Base-by-base conservation (phyloP, 2,888 invertebrate genomes). In the Hoplodrina blanda region DNA sequence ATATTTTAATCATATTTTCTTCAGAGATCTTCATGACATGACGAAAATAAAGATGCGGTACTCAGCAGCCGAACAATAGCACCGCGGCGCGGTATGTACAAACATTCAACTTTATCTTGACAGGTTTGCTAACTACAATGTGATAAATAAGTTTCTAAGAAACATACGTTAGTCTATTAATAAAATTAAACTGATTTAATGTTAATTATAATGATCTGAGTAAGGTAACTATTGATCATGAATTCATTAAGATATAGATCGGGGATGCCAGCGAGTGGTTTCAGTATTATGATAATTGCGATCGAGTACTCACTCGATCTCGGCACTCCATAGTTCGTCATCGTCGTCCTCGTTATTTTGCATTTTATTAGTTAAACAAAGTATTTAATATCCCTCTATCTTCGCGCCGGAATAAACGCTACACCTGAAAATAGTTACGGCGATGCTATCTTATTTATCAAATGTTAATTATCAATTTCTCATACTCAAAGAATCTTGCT, bases 91-190 rank as follows among this genome's bases (percentile, higher is more conserved):
- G 84, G 84, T 86, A 83, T 89, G 89, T 84, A 89, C 90, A 94
- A 93, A 95, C 92, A 92, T 80, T 87, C 86, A 84, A 76, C 79
- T 85, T 93, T 95, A 95, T 95, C 95, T 93, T 93, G 95, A 94
- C 93, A 93, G 90, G 93, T 95, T 94, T 95, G 89, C 93, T 88
- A 88, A 88, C 89, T 88, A 83, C 87, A 78, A 78, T 83, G 88
- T 89, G 86, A 89, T 90, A 93, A 92, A 93, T 92, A 93, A 84
- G 88, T 89, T 91, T 93, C 91, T 87, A 84, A 91, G 91, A 93
- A 92, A 83, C 86, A 82, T 89, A 75, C 59, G 91, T 88, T 89
- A 87, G 83, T 88, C 86, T 88, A 85, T 87, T 87, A 90, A 88
- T 87, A 92, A 91, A 90, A 88, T 86, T 88, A 85, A 84, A 88